phyloP scores from a whole-genome alignment of 2,888 invertebrate genomes.

The Amphipoea oculea region DNA sequence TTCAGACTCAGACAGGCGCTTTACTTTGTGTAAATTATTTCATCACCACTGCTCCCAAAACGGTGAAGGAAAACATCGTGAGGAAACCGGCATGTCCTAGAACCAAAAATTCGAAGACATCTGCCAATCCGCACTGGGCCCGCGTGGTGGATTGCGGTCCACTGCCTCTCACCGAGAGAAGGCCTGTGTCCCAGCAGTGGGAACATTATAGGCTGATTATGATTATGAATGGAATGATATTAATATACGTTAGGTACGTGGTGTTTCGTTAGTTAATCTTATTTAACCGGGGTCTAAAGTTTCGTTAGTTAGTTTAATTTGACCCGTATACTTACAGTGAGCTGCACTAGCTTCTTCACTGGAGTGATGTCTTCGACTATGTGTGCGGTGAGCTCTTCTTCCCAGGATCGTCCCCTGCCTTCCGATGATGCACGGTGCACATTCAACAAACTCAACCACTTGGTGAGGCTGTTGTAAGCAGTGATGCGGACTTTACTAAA shows the following conservation, averaged over 20 bases:
- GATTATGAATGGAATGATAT: background rate
- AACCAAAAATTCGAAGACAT: too few relatives aligned
- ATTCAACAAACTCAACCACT: conserved; percentile 77
- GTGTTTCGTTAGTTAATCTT: background rate
- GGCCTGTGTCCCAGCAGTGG: too few relatives aligned
- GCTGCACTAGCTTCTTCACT: conserved; percentile 73
- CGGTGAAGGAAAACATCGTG: too few relatives aligned
- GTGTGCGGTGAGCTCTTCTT: conserved; percentile 77
- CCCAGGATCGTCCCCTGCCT: conserved; percentile 71
- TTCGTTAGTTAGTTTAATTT: background rate
- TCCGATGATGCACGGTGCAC: conserved; percentile 69
- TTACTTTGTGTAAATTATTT: too few relatives aligned
- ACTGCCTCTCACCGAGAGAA: too few relatives aligned
- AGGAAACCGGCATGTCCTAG: too few relatives aligned
- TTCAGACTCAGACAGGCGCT: too few relatives aligned
- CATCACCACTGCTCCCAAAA: too few relatives aligned
- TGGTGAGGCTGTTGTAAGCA: conserved; percentile 77
- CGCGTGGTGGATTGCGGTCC: too few relatives aligned
- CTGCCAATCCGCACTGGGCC: too few relatives aligned
- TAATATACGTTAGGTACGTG: too few relatives aligned
- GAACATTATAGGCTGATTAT: too few relatives aligned
- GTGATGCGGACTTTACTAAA: conserved; percentile 78
- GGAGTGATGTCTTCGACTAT: conserved; percentile 79
- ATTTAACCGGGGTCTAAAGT: background rate
- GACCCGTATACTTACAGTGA: conserved; percentile 74